Percentiles rank a stretch among this genome's conserved stretches.
Conservation (phyloP, 2,797 vertebrate species). For the Sebastes ruberrimus region DNA sequence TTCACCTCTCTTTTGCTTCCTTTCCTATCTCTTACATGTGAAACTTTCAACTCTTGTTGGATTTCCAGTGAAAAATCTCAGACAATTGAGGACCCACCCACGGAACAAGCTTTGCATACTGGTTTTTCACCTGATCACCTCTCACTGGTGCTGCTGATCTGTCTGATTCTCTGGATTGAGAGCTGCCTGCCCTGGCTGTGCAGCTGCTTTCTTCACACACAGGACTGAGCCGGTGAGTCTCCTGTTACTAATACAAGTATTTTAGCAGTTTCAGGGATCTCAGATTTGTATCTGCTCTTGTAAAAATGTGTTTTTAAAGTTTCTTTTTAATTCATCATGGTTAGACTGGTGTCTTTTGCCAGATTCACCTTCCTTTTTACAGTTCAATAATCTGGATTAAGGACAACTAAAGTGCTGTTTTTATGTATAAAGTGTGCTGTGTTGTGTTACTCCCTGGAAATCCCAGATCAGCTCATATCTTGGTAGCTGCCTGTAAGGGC, state of each 20-base stretch:
- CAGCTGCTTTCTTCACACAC: slow-evolving; percentile 15
- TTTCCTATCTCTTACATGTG: not conserved
- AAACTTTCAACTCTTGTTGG: slow-evolving; percentile 18
- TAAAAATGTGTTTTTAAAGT: not conserved
- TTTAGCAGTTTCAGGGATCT: not conserved
- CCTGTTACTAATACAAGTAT: not conserved
- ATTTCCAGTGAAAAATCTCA: not conserved
- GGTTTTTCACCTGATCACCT: slow-evolving; percentile 25
- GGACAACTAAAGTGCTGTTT: not conserved
- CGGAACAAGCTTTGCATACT: not conserved
- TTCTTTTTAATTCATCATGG: not conserved
- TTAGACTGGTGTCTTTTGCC: not conserved
- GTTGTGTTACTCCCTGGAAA: not conserved
- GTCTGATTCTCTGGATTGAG: slow-evolving; percentile 37
- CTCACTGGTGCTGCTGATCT: slow-evolving; percentile 27
- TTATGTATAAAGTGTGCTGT: not conserved
- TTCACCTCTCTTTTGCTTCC: slow-evolving; percentile 1
- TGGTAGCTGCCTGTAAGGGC: slow-evolving; percentile 15
- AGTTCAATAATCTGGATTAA: not conserved
- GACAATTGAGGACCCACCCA: slow-evolving; percentile 16
- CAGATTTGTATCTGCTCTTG: not conserved
- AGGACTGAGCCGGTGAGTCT: slow-evolving; percentile 74
- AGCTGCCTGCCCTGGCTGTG: slow-evolving; percentile 40
- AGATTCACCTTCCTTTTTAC: not conserved
- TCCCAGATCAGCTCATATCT: not conserved